Percentiles rank a stretch among this genome's conserved stretches.
phyloP scores from a whole-genome alignment of 2,888 invertebrate species.

The Epirrhoe alternata region DNA sequence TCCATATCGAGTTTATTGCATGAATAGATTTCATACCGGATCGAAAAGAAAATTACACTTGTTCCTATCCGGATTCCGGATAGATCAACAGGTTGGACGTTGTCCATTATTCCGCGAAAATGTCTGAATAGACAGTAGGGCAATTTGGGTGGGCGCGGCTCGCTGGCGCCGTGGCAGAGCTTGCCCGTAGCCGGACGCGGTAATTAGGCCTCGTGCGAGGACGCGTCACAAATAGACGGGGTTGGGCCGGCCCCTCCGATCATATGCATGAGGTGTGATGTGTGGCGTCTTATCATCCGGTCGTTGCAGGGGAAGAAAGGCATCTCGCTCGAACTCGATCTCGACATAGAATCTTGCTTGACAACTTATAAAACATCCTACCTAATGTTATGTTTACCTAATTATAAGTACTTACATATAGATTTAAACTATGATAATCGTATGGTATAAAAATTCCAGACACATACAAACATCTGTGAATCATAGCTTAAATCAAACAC shows the following conservation, averaged over 20 bases:
- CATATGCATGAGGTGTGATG: slow-evolving; percentile 9
- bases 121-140: not conserved
- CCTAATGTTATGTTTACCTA: too few species aligned
- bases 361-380: too few species aligned
- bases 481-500: too few species aligned
- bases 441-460: too few species aligned
- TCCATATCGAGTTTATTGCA: not conserved
- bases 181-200: slow-evolving; percentile 29
- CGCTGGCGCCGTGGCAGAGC: slow-evolving; percentile 17
- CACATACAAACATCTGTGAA: too few species aligned
- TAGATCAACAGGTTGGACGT: slow-evolving; percentile 1
- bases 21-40: not conserved
- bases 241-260: slow-evolving; percentile 17
- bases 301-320: not conserved
- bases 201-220: slow-evolving; percentile 38
- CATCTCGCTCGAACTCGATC: not conserved
- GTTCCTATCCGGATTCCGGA: not conserved
- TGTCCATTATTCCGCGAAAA: not conserved
- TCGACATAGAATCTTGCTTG: not conserved
- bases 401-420: too few species aligned
- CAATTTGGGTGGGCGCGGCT: slow-evolving; percentile 15
- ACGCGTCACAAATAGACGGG: slow-evolving; percentile 25
- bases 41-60: not conserved
- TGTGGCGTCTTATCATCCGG: slow-evolving; percentile 14
- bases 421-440: too few species aligned